Percentiles rank a stretch among this genome's conserved stretches.
phyloP scores from a whole-genome alignment of 2,113 vertebrate species.

The Macheiramphus alcinus region DNA sequence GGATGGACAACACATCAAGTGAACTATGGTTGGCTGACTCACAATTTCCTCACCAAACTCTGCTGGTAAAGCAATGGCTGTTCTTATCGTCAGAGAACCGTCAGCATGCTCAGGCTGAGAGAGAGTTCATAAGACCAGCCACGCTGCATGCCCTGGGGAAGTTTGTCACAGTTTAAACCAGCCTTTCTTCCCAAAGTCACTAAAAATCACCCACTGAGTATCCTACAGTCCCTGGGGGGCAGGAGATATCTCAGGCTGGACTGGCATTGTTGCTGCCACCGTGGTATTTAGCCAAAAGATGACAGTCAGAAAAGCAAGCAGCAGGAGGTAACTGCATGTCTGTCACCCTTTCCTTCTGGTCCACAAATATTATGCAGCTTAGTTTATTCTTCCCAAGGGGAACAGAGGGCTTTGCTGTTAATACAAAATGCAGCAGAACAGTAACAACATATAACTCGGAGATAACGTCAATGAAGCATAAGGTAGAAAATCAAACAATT shows the following conservation, averaged over 20 bases:
- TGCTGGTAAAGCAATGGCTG: background rate
- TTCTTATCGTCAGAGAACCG: background rate
- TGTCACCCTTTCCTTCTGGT: background rate
- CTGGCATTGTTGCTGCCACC: background rate
- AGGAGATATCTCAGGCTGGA: background rate
- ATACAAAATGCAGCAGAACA: background rate
- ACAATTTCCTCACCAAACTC: background rate
- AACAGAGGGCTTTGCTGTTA: background rate
- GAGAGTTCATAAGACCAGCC: background rate
- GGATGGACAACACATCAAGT: background rate
- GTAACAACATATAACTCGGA: background rate
- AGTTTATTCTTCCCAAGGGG: background rate
- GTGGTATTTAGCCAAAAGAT: background rate
- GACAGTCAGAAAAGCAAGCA: background rate
- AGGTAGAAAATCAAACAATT: background rate
- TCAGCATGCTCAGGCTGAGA: background rate
- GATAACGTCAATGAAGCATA: background rate
- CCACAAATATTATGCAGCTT: background rate
- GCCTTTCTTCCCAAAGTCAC: background rate
- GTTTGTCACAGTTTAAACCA: background rate
- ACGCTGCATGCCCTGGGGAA: accelerated
- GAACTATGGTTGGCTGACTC: background rate
- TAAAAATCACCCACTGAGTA: background rate
- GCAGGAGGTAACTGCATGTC: background rate
- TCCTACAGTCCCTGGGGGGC: accelerated